Conservation (phyloP, 2,113 vertebrate genomes). For the Chamaetylas fuelleborni region DNA sequence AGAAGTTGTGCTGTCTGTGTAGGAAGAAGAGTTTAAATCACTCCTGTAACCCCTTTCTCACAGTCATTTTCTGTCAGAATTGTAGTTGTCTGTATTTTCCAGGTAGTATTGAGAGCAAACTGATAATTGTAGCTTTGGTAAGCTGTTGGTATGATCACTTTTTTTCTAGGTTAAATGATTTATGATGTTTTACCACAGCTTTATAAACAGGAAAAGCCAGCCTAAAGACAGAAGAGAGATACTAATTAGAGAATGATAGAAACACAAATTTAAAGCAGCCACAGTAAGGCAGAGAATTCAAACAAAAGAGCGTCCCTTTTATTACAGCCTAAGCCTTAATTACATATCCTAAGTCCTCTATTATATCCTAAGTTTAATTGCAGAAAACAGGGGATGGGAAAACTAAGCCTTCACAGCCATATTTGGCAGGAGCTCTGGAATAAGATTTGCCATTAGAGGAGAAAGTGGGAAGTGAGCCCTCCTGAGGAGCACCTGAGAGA, state of each 20-base stretch:
- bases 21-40: neutral
- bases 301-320: conserved; percentile 37
- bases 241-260: conserved; percentile 56
- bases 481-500: neutral
- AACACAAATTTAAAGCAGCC: conserved; percentile 53
- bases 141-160: neutral
- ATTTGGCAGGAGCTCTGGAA: neutral
- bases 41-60: neutral
- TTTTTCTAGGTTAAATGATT: conserved; percentile 51
- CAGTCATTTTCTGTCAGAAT: neutral
- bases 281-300: conserved; percentile 22
- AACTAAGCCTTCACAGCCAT: neutral
- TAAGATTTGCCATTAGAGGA: neutral
- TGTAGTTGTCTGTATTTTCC: neutral
- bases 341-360: conserved; percentile 22
- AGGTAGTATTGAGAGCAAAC: neutral
- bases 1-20: neutral
- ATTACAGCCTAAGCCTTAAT: conserved; percentile 56
- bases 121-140: neutral
- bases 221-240: conserved; percentile 43
- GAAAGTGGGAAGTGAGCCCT: conserved; percentile 6
- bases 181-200: neutral
- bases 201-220: conserved; percentile 60
- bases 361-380: conserved; percentile 30
- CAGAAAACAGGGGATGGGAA: conserved; percentile 24